A percentile compares a stretch with the other conserved stretches of the same genome.
These are phyloP conservation scores for Norana najaformis DNA, from an alignment of 2,888 invertebrate genomes.

Conservation along the genomic window DNA sequence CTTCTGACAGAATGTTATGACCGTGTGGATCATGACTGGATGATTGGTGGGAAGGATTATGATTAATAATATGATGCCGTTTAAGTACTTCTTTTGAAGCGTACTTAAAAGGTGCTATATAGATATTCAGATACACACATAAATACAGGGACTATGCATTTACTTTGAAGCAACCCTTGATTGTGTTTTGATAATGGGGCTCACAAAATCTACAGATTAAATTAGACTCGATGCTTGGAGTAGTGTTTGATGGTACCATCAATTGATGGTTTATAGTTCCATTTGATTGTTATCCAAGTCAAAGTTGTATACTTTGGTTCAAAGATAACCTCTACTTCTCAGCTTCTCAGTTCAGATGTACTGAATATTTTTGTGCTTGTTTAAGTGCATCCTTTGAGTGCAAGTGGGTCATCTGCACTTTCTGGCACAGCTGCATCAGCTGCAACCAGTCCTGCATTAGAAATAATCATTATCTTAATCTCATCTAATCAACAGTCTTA, in stretches of 20 bases:
- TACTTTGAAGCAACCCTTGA: background rate
- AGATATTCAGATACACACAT: background rate
- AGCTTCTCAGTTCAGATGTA: slow-evolving; percentile 4
- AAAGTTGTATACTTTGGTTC: background rate
- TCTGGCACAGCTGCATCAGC: background rate
- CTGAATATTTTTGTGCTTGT: background rate
- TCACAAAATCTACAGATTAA: background rate
- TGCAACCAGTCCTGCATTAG: background rate
- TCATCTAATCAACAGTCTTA: background rate
- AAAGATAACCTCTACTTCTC: background rate
- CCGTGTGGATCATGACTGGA: background rate
- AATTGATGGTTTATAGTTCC: too few species aligned
- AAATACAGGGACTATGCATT: background rate
- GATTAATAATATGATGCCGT: too few species aligned
- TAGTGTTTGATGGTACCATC: background rate
- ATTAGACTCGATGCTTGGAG: slow-evolving; percentile 3
- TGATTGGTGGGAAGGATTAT: background rate
- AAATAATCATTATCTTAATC: background rate
- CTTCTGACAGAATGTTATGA: background rate
- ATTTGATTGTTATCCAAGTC: background rate
- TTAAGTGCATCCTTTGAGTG: background rate
- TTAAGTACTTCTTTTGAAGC: background rate
- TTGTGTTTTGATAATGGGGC: background rate
- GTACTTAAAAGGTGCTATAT: background rate
- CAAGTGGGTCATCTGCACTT: background rate